phyloP scores from a whole-genome alignment of 1,140 invertebrate species.

The Sminthurinus signatus region DNA sequence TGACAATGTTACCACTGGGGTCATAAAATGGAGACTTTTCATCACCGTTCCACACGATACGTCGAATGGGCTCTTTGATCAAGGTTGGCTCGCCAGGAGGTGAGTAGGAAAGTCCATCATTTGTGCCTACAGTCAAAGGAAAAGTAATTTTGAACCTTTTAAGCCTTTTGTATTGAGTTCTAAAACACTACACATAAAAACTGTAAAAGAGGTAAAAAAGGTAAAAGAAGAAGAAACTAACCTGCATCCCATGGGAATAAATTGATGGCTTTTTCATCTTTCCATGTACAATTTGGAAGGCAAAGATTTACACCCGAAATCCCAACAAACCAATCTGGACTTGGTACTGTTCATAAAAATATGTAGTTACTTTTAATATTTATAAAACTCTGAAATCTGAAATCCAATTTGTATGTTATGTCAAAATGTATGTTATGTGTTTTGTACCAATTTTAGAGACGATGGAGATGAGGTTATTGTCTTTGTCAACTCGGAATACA shows the following conservation, averaged over 20 bases:
- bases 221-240: no score
- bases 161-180: no score
- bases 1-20: conserved; percentile 61
- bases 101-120: conserved; percentile 85
- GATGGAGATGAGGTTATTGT: conserved; percentile 82
- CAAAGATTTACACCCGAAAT: conserved; percentile 81
- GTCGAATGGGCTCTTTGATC: conserved; percentile 79
- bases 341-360: conserved; percentile 65
- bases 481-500: conserved; percentile 77
- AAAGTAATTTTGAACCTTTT: no score
- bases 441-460: conserved; percentile 87
- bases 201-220: no score
- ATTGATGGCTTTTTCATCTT: conserved; percentile 67
- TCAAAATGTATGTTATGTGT: no score
- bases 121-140: no score
- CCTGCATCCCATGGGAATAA: conserved; percentile 91
- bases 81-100: conserved; percentile 76
- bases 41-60: conserved; percentile 80
- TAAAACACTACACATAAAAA: no score
- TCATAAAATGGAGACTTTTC: conserved; percentile 87
- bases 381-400: no score
- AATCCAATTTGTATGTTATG: no score
- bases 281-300: conserved; percentile 80
- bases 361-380: no score
- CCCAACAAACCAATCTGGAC: conserved; percentile 93